Percentiles rank a stretch among this genome's conserved stretches.
Conservation (phyloP, 2,888 invertebrate genomes). For the Morinoia aosen region DNA sequence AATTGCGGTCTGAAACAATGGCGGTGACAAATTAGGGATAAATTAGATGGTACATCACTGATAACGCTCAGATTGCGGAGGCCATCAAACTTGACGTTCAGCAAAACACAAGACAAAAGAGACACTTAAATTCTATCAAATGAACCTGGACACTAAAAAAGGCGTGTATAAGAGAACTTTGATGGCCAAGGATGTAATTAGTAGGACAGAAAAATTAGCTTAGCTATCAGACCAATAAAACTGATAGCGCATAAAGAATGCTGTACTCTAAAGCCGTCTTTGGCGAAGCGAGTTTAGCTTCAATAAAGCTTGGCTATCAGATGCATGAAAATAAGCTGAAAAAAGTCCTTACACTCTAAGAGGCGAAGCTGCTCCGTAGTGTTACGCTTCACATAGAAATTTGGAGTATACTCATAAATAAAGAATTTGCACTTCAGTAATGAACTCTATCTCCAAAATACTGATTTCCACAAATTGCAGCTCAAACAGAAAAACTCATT, state of each 20-base stretch:
- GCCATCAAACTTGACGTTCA: conserved; percentile 53
- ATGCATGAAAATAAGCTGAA: background rate
- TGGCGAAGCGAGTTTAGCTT: background rate
- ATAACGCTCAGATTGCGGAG: conserved; percentile 44
- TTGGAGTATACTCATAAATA: background rate
- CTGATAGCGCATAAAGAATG: conserved; percentile 43
- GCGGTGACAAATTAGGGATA: conserved; percentile 48
- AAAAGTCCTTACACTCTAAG: background rate
- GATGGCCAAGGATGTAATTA: conserved; percentile 43
- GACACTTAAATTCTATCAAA: conserved; percentile 53
- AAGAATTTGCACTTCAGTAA: background rate
- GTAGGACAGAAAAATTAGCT: conserved; percentile 45
- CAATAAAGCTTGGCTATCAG: conserved; percentile 6
- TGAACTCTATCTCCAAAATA: background rate
- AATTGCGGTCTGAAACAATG: conserved; percentile 46
- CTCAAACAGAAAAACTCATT: background rate
- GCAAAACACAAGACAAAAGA: conserved; percentile 53
- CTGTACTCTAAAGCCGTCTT: conserved; percentile 6
- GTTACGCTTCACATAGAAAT: background rate
- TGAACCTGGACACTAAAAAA: conserved; percentile 40
- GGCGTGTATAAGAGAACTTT: conserved; percentile 50
- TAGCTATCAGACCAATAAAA: conserved; percentile 48
- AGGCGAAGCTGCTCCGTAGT: background rate
- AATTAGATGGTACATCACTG: conserved; percentile 47
- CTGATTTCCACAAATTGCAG: background rate